phyloP scores from a whole-genome alignment of 2,888 invertebrate species.

The Chymomyza procnemis region DNA sequence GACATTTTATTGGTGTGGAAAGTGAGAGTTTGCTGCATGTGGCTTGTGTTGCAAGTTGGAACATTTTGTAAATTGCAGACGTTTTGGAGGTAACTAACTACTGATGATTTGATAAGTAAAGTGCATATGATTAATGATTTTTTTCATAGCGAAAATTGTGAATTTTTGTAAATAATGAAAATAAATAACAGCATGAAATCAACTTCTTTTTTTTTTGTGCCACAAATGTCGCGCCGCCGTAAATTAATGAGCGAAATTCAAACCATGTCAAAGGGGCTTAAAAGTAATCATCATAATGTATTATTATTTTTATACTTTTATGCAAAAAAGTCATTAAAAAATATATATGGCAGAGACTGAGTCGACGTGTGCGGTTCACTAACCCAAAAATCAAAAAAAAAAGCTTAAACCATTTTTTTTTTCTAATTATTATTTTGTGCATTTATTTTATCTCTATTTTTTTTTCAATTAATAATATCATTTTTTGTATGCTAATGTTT shows the following conservation, averaged over 20 bases:
- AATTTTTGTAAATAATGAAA: background rate
- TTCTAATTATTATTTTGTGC: background rate
- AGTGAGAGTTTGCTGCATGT: background rate
- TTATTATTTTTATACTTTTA: conserved; percentile 1
- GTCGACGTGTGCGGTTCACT: conserved; percentile 13
- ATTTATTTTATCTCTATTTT: background rate
- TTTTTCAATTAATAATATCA: background rate
- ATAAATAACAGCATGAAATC: background rate
- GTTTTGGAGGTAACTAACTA: background rate
- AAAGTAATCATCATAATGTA: conserved; percentile 7
- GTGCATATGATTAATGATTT: background rate
- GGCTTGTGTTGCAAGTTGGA: background rate
- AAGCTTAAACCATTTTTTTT: conserved; percentile 1
- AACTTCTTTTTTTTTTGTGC: background rate
- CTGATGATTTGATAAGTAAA: background rate
- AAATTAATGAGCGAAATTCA: conserved; percentile 27
- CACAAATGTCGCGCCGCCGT: conserved; percentile 16
- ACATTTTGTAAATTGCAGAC: background rate
- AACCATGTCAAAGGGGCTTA: conserved; percentile 1
- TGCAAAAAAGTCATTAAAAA: conserved; percentile 14
- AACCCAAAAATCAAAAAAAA: conserved; percentile 2
- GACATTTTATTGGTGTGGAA: background rate
- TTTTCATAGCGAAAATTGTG: background rate
- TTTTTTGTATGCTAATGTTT: background rate
- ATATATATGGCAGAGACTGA: conserved; percentile 30